A percentile compares a stretch with the other conserved stretches of the same genome.
Evolutionary conservation across 2,888 invertebrate genomes (phyloP).

Genomic region (Sinohyriopsis cumingii): DNA sequence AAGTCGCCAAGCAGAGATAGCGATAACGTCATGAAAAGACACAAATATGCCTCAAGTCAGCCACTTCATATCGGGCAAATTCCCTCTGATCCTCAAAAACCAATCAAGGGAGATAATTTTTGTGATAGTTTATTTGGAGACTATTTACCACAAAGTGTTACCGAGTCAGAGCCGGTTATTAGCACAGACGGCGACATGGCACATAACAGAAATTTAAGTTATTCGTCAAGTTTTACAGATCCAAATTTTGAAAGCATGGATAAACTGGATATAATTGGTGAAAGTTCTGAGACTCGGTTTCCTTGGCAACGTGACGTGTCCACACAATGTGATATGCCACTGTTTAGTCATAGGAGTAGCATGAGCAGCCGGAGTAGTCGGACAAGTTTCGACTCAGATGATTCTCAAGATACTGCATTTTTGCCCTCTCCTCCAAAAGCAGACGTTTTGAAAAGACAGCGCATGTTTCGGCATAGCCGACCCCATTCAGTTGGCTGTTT

Average conservation of each 20-base stretch:
- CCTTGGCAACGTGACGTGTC: constrained; percentile 66
- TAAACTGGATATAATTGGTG: constrained; percentile 61
- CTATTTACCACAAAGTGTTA: not conserved
- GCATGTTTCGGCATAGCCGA: constrained; percentile 15
- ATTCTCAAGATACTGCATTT: constrained; percentile 8
- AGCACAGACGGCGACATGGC: constrained; percentile 1
- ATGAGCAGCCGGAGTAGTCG: constrained; percentile 15
- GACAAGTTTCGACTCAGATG: constrained; percentile 8
- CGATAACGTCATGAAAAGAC: constrained; percentile 21
- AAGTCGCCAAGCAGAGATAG: constrained; percentile 21
- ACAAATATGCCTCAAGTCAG: constrained; percentile 7
- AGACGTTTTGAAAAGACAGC: constrained; percentile 10
- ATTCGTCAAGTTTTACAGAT: too few relatives aligned
- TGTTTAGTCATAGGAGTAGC: constrained; percentile 8
- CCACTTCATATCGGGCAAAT: not conserved
- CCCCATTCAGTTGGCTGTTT: constrained; percentile 42
- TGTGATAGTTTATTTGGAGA: constrained; percentile 1
- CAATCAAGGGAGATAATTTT: not conserved
- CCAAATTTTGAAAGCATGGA: constrained; percentile 6
- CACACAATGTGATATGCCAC: constrained; percentile 54
- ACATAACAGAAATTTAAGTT: not conserved
- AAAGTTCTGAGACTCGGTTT: constrained; percentile 56
- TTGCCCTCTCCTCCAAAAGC: constrained; percentile 6
- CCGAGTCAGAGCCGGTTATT: not conserved
- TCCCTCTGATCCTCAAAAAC: not conserved